Evolutionary conservation across 2,888 invertebrate species (phyloP), one percentile per base, ranked within the genome.

Genomic region (Phalera bucephala): DNA sequence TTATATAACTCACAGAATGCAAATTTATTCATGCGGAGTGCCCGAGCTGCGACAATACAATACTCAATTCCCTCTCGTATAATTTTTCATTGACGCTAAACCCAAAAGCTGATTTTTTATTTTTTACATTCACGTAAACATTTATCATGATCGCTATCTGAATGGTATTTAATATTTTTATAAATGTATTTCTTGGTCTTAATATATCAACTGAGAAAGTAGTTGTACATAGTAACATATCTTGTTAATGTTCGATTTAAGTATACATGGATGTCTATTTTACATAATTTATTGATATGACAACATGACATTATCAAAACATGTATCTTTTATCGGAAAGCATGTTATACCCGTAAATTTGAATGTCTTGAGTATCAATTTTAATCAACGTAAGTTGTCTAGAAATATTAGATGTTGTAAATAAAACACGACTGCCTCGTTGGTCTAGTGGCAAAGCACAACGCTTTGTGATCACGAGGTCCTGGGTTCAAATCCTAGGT

Each of bases 281-380:
- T 33, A 43, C 58, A 56, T 56, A 61, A 42, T 52, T 49, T 48
- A 56, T 56, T 40, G 44, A 56, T 38, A 37, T 12, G 31, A 36
- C 39, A 45, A 45, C 36, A 44, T 35, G 35, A 36, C 27, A 33
- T 42, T 33, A 33, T 13, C n/a, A 3, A 23, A 44, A 47, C 52
- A 33, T 38, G 35, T 39, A 40, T 35, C 31, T 47, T 26, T 0
- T 33, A 40, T 42, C 34, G 40, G 37, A 42, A 3, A 33, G 15
- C 13, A 22, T 11, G 15, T 26, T 33, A 28, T 19, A 29, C 17
- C 19, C 11, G 17, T 29, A 19, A 29, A 11, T 29, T 11, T 13
- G n/a, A 10, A 15, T 28, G 15, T 28, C 14, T 28, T 8, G 15
- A 10, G 28, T 15, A 6, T 9, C 14, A 7, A 9, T 23, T 23